A percentile compares a stretch with the other conserved stretches of the same genome.
Conservation (phyloP, 2,888 invertebrate genomes). For the Drosophila phalerata region DNA sequence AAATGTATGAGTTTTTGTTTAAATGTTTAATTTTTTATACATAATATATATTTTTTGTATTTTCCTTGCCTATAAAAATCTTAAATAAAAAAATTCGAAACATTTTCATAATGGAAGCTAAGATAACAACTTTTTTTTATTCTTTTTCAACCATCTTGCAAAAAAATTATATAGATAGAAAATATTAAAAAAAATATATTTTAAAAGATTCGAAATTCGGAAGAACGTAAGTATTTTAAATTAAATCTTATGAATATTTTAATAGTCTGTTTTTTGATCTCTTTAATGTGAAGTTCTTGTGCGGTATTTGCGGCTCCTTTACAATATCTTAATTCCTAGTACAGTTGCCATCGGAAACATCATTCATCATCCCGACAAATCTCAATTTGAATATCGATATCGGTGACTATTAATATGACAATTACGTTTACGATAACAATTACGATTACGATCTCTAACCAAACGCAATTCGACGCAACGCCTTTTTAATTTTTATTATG, state of each 20-base stretch:
- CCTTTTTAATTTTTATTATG: conserved; percentile 21
- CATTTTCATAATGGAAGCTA: no score
- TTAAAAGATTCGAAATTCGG: conserved; percentile 20
- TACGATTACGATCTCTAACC: conserved; percentile 24
- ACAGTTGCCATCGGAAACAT: conserved; percentile 42
- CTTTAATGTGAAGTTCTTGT: conserved; percentile 47
- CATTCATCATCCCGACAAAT: conserved; percentile 3
- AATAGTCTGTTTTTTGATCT: conserved; percentile 20
- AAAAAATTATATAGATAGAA: no score
- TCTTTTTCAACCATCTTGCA: no score
- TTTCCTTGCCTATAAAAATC: no score
- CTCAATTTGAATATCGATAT: conserved; percentile 7
- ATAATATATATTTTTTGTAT: no score
- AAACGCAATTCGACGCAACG: conserved; percentile 43
- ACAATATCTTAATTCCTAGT: conserved; percentile 36
- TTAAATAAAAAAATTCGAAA: no score
- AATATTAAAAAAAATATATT: conserved; percentile 36
- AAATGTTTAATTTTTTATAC: no score
- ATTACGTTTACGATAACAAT: conserved; percentile 13
- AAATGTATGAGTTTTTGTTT: no score
- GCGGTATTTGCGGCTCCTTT: conserved; percentile 51
- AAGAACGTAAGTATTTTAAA: conserved; percentile 15
- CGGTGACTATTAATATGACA: conserved; percentile 19
- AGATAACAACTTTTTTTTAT: no score
- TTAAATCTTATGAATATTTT: conserved; percentile 16